Evolutionary conservation across 2,888 invertebrate species (phyloP).

Genomic region (Patella pellucida): DNA sequence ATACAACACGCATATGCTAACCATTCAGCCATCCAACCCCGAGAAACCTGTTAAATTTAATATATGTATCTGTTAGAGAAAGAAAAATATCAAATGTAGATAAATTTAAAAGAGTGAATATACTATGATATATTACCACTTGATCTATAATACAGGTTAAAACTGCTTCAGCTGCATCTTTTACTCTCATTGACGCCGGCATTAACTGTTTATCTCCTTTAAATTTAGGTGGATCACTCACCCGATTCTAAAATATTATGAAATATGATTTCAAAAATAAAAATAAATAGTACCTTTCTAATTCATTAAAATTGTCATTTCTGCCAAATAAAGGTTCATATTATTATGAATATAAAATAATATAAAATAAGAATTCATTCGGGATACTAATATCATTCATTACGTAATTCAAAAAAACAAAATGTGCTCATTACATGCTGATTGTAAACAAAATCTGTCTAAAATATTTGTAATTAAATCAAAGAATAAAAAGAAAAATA

Average conservation of each 20-base stretch:
- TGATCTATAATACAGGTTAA: constrained; percentile 84
- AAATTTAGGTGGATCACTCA: constrained; percentile 89
- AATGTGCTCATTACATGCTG: too few relatives aligned
- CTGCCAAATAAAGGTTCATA: neutral
- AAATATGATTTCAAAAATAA: neutral
- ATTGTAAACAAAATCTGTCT: too few relatives aligned
- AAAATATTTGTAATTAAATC: too few relatives aligned
- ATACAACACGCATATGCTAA: too few relatives aligned
- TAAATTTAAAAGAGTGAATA: neutral
- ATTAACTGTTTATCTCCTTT: constrained; percentile 96
- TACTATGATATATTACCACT: constrained; percentile 43
- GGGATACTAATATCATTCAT: neutral
- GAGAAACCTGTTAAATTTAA: too few relatives aligned
- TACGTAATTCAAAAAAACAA: too few relatives aligned
- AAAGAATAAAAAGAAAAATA: too few relatives aligned
- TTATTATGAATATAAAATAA: neutral
- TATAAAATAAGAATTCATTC: neutral
- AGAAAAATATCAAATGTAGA: too few relatives aligned
- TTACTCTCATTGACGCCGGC: constrained; percentile 96
- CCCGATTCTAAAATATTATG: constrained; percentile 76
- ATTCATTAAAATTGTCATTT: too few relatives aligned
- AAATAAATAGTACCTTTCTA: too few relatives aligned
- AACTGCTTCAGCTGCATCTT: constrained; percentile 96
- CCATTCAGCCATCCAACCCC: too few relatives aligned
- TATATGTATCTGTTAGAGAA: too few relatives aligned